Conservation (phyloP, 2,888 invertebrate species). For the Aspidiotus rigidus region DNA sequence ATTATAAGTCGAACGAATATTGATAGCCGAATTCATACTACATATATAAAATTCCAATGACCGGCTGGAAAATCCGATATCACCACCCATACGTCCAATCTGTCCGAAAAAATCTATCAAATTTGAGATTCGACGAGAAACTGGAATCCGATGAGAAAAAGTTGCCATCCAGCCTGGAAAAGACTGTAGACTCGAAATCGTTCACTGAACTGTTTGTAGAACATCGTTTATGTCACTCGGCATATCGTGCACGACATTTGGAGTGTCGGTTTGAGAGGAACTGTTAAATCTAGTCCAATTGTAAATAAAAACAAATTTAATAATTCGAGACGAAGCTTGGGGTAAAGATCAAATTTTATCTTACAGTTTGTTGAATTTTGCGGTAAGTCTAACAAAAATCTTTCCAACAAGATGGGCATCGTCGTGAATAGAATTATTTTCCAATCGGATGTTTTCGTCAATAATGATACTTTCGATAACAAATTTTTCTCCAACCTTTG, state of each 20-base stretch:
- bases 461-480: not conserved
- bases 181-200: too few relatives aligned
- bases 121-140: too few relatives aligned
- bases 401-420: not conserved
- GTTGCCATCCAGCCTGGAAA: too few relatives aligned
- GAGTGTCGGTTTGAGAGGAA: not conserved
- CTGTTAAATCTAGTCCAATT: not conserved
- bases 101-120: too few relatives aligned
- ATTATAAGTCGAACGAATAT: too few relatives aligned
- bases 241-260: not conserved
- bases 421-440: not conserved
- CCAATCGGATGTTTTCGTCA: not conserved
- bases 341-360: slow-evolving; percentile 12
- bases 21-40: too few relatives aligned
- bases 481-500: not conserved
- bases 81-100: too few relatives aligned
- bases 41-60: too few relatives aligned
- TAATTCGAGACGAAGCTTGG: slow-evolving; percentile 9
- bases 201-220: not conserved
- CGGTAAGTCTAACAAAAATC: slow-evolving; percentile 1
- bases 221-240: not conserved
- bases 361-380: not conserved
- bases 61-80: too few relatives aligned
- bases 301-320: slow-evolving; percentile 11
- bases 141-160: too few relatives aligned